Evolutionary conservation across 2,797 vertebrate genomes (phyloP), one percentile per base, ranked within the genome.

Genomic region (Mallotus villosus): DNA sequence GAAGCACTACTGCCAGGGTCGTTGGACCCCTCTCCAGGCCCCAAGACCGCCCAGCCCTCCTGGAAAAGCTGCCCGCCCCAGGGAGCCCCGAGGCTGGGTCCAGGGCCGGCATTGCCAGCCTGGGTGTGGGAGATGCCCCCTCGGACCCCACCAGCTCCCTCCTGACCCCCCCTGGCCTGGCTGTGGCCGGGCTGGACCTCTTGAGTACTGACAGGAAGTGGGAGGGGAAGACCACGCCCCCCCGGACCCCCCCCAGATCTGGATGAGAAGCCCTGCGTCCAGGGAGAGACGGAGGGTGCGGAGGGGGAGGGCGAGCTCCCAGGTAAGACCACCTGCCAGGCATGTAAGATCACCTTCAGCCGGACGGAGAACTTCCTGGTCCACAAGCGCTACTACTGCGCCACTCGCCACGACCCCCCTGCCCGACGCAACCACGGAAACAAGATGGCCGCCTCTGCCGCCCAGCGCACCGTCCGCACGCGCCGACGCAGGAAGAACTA

Each of bases 331-430:
- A 95, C 94, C 0, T 96, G 95, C 63, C 93, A 94, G 71, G 94
- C 95, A 53, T 96, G 95, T 70, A 96, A 96, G 79, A 96, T 96
- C 68, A 96, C 94, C 53, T 96, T 96, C 81, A 95, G 94, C 85
- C 92, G 94, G 55, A 94, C 93, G 0, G 95, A 96, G 85, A 96
- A 91, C 0, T 96, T 92, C 71, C 92, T 94, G 91, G 95, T 96
- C 49, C 95, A 96, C 84, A 96, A 96, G 84, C 95, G 95, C 87
- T 96, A 95, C 78, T 96, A 96, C 16, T 96, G 95, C 29, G 95
- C 95, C 4, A 94, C 94, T 0, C 93, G 95, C 4, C 95, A 96
- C 0, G 95, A 96, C 68, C 95, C 95, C 2, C 94, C 94, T 0
- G 81, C 92, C 14, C 95, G 94, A 84, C 91, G 95, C 2, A 91